Percentiles rank a stretch among this genome's conserved stretches.
These are phyloP conservation scores for Vidua chalybeata DNA, from an alignment of 2,113 vertebrate species.

Conservation along the genomic window DNA sequence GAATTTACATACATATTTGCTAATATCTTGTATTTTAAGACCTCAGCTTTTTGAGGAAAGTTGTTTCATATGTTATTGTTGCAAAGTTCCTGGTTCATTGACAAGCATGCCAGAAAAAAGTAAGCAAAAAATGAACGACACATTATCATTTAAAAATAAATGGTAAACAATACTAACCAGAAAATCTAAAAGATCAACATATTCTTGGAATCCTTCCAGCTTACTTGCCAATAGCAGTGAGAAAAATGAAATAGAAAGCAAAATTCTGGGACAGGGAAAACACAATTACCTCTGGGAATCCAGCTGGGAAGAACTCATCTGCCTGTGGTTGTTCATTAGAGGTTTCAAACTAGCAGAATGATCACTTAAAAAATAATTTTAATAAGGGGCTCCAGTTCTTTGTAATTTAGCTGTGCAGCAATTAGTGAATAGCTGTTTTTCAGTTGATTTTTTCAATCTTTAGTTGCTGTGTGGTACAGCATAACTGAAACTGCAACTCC, in stretches of 20 bases:
- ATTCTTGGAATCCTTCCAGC: neutral
- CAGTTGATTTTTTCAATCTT: neutral
- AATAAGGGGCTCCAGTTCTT: neutral
- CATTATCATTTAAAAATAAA: neutral
- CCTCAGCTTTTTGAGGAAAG: neutral
- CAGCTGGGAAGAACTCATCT: neutral
- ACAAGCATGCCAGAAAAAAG: neutral
- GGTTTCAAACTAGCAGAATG: neutral
- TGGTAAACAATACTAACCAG: neutral
- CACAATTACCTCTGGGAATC: neutral
- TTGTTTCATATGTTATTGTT: neutral
- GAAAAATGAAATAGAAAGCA: neutral
- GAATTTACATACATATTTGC: neutral
- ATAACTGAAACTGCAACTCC: neutral
- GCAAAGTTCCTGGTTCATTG: neutral
- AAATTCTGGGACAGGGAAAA: neutral
- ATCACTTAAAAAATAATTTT: neutral
- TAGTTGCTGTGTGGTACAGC: neutral
- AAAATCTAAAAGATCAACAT: neutral
- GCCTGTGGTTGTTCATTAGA: neutral
- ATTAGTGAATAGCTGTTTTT: neutral
- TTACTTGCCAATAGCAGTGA: neutral
- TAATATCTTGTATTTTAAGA: neutral
- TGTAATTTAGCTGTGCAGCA: neutral
- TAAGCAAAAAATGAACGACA: neutral